phyloP scores from a whole-genome alignment of 2,888 invertebrate genomes.

The Agonopterix alstromeriana region DNA sequence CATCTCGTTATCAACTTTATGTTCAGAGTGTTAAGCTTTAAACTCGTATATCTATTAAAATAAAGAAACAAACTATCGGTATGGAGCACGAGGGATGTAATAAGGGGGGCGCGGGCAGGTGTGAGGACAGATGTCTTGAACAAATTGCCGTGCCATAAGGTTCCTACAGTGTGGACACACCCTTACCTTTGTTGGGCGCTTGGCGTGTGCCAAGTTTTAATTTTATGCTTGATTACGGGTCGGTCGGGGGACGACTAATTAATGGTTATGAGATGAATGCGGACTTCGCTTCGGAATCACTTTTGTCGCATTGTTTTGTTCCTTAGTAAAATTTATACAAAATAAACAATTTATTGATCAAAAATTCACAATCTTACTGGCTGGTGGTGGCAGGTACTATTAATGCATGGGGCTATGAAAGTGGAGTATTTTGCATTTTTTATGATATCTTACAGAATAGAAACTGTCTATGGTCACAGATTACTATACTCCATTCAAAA shows the following conservation, averaged over 20 bases:
- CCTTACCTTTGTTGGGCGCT: constrained; percentile 57
- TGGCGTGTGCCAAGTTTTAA: constrained; percentile 76
- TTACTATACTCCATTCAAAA: no score
- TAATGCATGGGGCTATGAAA: no score
- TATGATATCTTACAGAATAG: no score
- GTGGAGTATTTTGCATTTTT: no score
- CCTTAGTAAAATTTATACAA: no score
- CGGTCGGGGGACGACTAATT: constrained; percentile 59
- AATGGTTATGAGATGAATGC: constrained; percentile 54
- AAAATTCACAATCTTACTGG: no score
- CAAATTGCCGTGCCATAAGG: constrained; percentile 73
- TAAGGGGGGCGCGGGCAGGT: constrained; percentile 61
- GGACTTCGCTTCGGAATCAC: not conserved
- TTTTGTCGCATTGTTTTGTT: not conserved
- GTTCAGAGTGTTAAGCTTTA: not conserved
- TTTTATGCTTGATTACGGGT: constrained; percentile 74
- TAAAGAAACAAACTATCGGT: constrained; percentile 34
- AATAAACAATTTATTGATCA: no score
- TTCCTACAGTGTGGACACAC: constrained; percentile 62
- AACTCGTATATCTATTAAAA: not conserved
- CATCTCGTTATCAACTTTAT: not conserved
- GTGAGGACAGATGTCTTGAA: constrained; percentile 74
- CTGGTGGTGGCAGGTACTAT: no score
- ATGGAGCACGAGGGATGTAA: constrained; percentile 32
- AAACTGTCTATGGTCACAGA: no score